Percentiles rank a stretch among this genome's conserved stretches.
Conservation (phyloP, 2,113 vertebrate species). For the Isichthys henryi region DNA sequence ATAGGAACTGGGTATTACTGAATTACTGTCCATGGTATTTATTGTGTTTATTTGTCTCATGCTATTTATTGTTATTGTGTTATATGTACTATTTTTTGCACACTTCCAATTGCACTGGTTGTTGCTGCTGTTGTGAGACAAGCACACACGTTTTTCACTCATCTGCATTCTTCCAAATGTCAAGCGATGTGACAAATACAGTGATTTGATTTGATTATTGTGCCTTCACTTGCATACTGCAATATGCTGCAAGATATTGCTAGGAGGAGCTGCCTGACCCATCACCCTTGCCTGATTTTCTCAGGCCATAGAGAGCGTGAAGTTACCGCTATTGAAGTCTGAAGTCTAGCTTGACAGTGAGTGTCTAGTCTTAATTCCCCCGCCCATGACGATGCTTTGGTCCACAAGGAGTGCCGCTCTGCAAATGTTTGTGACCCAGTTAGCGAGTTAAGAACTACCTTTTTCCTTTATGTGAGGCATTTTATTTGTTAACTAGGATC, state of each 20-base stretch:
- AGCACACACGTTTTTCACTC: not conserved
- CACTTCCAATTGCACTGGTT: not conserved
- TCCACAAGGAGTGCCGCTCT: not conserved
- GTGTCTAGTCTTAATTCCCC: not conserved
- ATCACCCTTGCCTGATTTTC: not conserved
- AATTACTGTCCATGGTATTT: not conserved
- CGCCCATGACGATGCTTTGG: not conserved
- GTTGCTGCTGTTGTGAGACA: not conserved
- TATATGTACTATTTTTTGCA: not conserved
- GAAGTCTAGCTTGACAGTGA: not conserved
- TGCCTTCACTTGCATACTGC: not conserved
- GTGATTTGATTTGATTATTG: not conserved
- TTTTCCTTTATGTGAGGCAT: not conserved
- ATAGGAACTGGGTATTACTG: not conserved
- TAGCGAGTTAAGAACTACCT: not conserved
- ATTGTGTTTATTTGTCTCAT: not conserved
- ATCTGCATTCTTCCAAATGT: not conserved
- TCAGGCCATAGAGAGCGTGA: not conserved
- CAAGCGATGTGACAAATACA: not conserved
- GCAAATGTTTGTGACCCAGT: not conserved
- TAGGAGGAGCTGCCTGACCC: not conserved
- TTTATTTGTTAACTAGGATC: not conserved
- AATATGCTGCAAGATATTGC: not conserved
- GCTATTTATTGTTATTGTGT: not conserved
- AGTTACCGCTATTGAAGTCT: not conserved